Conservation (phyloP, 2,888 invertebrate species). For the Elgonia sp. region DNA sequence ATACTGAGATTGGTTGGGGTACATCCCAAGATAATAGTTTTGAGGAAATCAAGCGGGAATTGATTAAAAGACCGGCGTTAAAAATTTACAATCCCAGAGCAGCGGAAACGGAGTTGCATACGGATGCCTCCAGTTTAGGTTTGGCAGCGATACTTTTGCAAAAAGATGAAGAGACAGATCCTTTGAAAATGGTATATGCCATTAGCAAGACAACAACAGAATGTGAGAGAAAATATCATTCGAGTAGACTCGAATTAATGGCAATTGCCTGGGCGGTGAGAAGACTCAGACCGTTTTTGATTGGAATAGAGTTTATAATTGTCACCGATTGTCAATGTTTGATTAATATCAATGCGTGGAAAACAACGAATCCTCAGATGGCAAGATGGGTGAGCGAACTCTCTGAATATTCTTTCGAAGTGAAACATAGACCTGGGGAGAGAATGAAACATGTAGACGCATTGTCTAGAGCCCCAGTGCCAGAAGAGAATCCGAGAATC, state of each 20-base stretch:
- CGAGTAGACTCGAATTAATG: conserved; percentile 78
- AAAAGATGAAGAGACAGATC: too few relatives aligned
- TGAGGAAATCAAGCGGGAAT: not conserved
- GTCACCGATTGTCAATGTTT: conserved; percentile 79
- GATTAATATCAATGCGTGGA: conserved; percentile 72
- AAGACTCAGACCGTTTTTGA: conserved; percentile 68
- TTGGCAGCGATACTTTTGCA: too few relatives aligned
- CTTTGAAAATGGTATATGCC: too few relatives aligned
- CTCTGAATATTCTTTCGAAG: conserved; percentile 73
- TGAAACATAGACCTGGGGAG: conserved; percentile 65
- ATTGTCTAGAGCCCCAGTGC: conserved; percentile 75
- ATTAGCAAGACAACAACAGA: too few relatives aligned
- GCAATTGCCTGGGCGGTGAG: conserved; percentile 44
- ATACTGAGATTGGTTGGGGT: too few relatives aligned
- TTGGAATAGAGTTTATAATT: conserved; percentile 75
- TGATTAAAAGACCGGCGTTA: not conserved
- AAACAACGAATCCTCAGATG: conserved; percentile 76
- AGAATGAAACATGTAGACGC: conserved; percentile 78
- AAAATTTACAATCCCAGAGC: conserved; percentile 15
- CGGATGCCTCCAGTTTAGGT: conserved; percentile 11
- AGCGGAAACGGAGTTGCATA: conserved; percentile 27
- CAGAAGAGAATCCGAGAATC: not conserved
- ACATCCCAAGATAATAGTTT: not conserved
- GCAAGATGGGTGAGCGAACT: conserved; percentile 73
- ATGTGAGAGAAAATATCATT: conserved; percentile 65